Percentiles rank a stretch among this genome's conserved stretches.
phyloP scores from a whole-genome alignment of 35 echinoderm and acorn worm species.

The Apostichopus parvimensis region DNA sequence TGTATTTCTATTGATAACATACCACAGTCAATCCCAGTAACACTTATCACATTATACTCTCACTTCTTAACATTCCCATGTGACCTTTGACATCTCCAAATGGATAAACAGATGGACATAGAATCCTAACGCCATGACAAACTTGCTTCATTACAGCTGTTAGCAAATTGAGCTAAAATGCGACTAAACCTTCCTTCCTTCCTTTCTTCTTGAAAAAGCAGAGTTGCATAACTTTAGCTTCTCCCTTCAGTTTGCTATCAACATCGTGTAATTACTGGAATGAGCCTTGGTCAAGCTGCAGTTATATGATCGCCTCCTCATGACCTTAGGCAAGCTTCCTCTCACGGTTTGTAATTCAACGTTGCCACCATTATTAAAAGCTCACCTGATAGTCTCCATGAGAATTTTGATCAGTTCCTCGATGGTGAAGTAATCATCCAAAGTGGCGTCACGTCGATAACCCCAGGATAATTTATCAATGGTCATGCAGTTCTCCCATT shows the following conservation, averaged over 20 bases:
- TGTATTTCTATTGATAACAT: too few species aligned
- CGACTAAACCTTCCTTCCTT: too few species aligned
- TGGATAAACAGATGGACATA: too few species aligned
- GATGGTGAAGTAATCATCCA: constrained; percentile 53
- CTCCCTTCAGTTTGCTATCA: neutral
- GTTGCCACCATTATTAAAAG: neutral
- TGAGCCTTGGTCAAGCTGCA: neutral
- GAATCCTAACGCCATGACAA: too few species aligned
- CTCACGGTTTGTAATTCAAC: neutral
- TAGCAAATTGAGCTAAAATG: too few species aligned
- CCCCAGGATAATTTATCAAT: constrained; percentile 70
- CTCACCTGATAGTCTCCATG: constrained; percentile 63
- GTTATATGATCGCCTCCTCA: neutral
- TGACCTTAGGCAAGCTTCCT: neutral
- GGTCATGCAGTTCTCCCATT: constrained; percentile 83
- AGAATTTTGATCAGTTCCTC: constrained; percentile 57
- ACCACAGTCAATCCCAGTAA: too few species aligned
- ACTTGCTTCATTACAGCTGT: too few species aligned
- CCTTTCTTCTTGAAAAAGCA: too few species aligned
- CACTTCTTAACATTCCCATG: too few species aligned
- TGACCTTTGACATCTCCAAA: too few species aligned
- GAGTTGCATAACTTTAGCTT: too few species aligned
- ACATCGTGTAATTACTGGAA: neutral
- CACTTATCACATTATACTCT: too few species aligned
- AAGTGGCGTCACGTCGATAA: constrained; percentile 46